Evolutionary conservation across 92 coral and sea anemone genomes (phyloP), one percentile per base, ranked within the genome.

Genomic region (Porites cylindrica): DNA sequence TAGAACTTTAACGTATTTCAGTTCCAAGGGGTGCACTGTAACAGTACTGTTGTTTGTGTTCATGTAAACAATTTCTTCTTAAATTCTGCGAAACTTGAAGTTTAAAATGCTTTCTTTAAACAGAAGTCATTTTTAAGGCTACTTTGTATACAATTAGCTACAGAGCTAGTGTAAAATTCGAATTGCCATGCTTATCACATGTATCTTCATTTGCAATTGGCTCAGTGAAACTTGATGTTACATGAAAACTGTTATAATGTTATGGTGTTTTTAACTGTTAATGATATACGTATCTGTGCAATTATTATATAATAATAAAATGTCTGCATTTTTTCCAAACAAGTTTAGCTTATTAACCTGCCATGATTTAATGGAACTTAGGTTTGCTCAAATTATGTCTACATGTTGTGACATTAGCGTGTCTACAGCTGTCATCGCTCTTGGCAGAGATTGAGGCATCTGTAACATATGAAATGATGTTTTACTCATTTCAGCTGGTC

Each of bases 401-500:
- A 38, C 47, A 4, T 0, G 47, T 3, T 38, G 47, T 38, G 47
- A 38, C 6, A 38, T 38, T 38, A 4, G 47, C 0, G 47, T 38
- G 47, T 38, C 6, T 38, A 38, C 47, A 38, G 47, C 47, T 38
- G 47, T 38, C 47, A 4, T 38, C 7, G 47, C 47, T 38, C 47
- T 38, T 38, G 47, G 47, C 47, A 38, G 47, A 38, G 47, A 38
- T 38, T 38, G 47, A 38, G 47, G 47, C 47, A 38, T 38, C 0
- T 56, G 11, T 56, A 56, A 56, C 61, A 2, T 10, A 12, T 0
- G 6, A 56, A 56, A 10, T 17, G 3, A 20, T 8, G 9, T 78
- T 14, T 6, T 21, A 16, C 9, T 79, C 3, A 23, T 84, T 75
- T 69, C 86, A 96, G 99, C 96, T 79, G 88, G 91, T 75, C 95